Evolutionary conservation across 2,113 vertebrate genomes (phyloP), one percentile per base, ranked within the genome.

Genomic region (Benthochromis sp.): DNA sequence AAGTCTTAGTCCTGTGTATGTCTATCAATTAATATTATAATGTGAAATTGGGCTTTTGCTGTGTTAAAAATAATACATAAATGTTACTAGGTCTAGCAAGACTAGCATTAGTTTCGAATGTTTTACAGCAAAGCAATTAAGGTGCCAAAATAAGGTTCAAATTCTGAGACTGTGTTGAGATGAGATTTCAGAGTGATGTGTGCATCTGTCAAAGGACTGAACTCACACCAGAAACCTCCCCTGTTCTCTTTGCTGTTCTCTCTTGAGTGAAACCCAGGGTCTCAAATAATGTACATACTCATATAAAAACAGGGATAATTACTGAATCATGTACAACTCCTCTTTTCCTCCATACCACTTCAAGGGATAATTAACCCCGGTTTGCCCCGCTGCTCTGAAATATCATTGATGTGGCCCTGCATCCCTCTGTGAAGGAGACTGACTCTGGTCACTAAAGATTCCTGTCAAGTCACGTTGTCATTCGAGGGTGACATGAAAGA

Each of bases 401-500:
- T 90, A 89, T 93, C 87, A 93, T 92, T 84, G 85, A 94, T 90
- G 84, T 93, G 61, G 76, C 53, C 88, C 80, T 81, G 79, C 73
- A 83, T 95, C 89, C 76, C 31, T 81, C 84, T 88, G 87, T 82
- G 85, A 92, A 85, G 86, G 80, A 94, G 91, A 81, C 53, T 63
- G 66, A 91, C 52, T 76, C 36, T 50, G 90, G 73, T 95, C 88
- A 34, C 73, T 91, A 92, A 95, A 94, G 89, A 95, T 89, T 89
- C 81, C 89, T 86, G 89, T 92, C 94, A 93, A 96, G 95, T 96
- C 97, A 94, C 76, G 34, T 93, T 87, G 89, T 88, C 95, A 93
- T 92, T 92, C 85, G 87, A 87, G 71, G 71, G 93, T 95, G 96
- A 97, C 93, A 96, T 95, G 91, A 96, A 94, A 94, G 85, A 59